Evolutionary conservation across 1,140 invertebrate genomes (phyloP), one percentile per base, ranked within the genome.

Genomic region (Hetaerina americana): DNA sequence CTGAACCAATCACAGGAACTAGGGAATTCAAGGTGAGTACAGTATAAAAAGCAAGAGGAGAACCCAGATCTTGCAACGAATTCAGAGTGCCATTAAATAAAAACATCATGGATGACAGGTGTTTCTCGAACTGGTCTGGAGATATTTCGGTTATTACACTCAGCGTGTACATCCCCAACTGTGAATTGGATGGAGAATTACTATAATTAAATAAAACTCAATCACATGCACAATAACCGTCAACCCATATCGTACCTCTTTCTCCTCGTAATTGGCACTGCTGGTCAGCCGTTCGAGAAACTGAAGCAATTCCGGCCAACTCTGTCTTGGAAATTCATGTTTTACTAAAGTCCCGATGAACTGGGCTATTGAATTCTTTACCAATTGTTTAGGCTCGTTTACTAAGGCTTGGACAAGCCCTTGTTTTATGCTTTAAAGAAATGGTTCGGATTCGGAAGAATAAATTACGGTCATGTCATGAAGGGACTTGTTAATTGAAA

Each of bases 221-320:
- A 70, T 3, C 18, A 26, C 74, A 5, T 68, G 28, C 29, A 72
- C 26, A 2, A 2, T 5, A 12, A 8, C 27, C 22, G n/a, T 66
- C 6, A 49, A 12, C n/a, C 66, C 40, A 70, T 40, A 29, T 28
- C 18, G 76, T 81, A 88, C 88, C 81, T 90, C 86, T 83, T 85
- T 85, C 66, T 88, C 83, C 15, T 77, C 75, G 18, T 80, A 71
- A 77, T 84, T 84, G 40, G 84, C 80, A 77, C 84, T 88, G 27
- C 81, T 82, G 40, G 83, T 82, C 26, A 85, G 80, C 66, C 84
- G 82, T 72, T 87, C 81, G 67, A 92, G 80, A 76, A 91, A 89
- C 72, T 88, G 84, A 66, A 92, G 82, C 29, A 92, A 78, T 76
- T 92, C 87, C 8, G 85, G 86, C 90, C 90, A 92, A 10, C 79